Percentiles rank a stretch among this genome's conserved stretches.
phyloP scores from a whole-genome alignment of 2,113 vertebrate species.

The Rhizomys pruinosus region DNA sequence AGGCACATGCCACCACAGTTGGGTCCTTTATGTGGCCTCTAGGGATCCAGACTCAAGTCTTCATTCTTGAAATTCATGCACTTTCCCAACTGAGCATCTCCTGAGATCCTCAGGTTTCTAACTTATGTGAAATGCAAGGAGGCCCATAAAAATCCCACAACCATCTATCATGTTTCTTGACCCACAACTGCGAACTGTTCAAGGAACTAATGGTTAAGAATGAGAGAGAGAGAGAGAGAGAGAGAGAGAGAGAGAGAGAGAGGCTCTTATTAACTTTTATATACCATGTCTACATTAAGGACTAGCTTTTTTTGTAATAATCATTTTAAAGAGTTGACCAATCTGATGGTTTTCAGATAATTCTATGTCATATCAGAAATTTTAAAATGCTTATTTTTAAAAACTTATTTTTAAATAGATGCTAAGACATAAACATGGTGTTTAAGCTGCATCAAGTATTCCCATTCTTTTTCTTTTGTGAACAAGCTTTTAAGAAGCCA shows the following conservation, averaged over 20 bases:
- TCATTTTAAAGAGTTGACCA: too few species aligned
- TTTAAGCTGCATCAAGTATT: background rate
- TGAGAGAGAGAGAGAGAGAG: too few species aligned
- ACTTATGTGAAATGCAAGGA: background rate
- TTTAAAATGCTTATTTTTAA: conserved; percentile 56
- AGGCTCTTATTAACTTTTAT: too few species aligned
- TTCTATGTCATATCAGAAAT: background rate
- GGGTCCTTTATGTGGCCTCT: too few species aligned
- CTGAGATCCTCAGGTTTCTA: background rate
- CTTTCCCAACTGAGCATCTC: background rate
- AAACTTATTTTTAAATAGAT: background rate
- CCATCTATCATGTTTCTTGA: background rate
- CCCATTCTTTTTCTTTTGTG: background rate
- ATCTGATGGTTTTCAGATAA: too few species aligned
- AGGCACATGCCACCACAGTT: too few species aligned
- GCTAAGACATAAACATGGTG: background rate
- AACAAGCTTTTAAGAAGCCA: background rate
- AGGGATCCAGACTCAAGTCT: background rate
- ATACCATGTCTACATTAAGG: too few species aligned
- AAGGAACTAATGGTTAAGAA: conserved; percentile 44
- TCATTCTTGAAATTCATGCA: background rate
- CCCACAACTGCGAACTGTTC: background rate
- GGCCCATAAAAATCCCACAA: background rate
- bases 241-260: too few species aligned
- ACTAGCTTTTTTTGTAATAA: too few species aligned